Evolutionary conservation across 2,797 vertebrate species (phyloP), one percentile per base, ranked within the genome.

Genomic region (Jordanella pulchra): DNA sequence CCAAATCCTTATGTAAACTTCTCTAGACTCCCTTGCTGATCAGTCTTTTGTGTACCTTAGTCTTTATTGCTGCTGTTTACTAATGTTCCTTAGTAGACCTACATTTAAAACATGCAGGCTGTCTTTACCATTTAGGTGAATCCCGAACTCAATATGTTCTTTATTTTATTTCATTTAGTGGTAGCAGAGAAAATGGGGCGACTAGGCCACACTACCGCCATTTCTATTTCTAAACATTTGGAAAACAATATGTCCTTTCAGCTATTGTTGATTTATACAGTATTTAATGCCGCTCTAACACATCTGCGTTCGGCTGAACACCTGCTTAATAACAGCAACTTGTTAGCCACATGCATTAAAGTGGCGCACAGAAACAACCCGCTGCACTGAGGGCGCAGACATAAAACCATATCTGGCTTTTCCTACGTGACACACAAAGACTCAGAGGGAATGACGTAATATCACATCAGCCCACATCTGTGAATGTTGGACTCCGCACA

Each of bases 401-500:
- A 44, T 27, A 58, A 25, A 63, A 63, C 60, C 60, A 63, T 42
- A 44, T 42, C 39, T 63, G 60, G 47, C 35, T n/a, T 63, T 63
- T 42, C 35, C 60, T 63, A 44, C 60, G 60, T 63, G 60, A 84
- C 79, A 69, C 86, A 73, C 68, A 80, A 18, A 71, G 28, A 65
- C 69, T 47, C 50, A 44, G 55, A 71, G 53, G 70, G 50, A 74
- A 82, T 87, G 86, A 92, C 86, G 87, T 89, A 82, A 91, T 68
- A 80, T 51, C 75, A 92, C 86, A 77, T 87, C 90, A 80, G 81
- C 82, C 64, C 85, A 88, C 85, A 86, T 88, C 82, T 89, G 81
- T 82, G 77, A 65, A 73, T 77, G 79, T 58, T 58, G 50, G 69
- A 75, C 76, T 78, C 71, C 76, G 75, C 73, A 48, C 73, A 25